Evolutionary conservation across 2,113 vertebrate species (phyloP).

Genomic region (Regulus satrapa): DNA sequence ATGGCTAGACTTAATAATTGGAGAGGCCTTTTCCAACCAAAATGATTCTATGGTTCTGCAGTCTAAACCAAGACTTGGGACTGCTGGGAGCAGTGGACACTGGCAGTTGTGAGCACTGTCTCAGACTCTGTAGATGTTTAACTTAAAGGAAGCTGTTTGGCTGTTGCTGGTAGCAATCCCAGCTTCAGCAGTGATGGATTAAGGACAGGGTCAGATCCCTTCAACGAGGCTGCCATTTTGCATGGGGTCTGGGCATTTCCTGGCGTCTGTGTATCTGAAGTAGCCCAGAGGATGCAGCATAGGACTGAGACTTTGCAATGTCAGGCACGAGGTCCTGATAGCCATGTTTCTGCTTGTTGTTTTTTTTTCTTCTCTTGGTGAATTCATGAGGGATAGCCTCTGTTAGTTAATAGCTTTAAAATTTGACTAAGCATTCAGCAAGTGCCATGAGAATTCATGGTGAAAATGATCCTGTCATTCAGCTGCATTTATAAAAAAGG

Average conservation of each 20-base stretch:
- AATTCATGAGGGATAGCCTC: not conserved
- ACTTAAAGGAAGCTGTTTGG: not conserved
- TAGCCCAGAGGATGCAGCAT: not conserved
- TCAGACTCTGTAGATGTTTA: not conserved
- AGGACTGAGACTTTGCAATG: not conserved
- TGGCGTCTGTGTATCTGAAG: not conserved
- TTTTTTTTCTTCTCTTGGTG: not conserved
- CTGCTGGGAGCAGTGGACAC: not conserved
- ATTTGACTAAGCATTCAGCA: not conserved
- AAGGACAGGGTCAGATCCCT: not conserved
- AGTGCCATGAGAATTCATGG: not conserved
- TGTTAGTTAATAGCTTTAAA: slow-evolving; percentile 11
- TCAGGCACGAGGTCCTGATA: not conserved
- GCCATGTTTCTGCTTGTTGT: not conserved
- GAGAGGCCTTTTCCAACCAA: not conserved
- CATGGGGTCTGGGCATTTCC: not conserved
- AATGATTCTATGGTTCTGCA: not conserved
- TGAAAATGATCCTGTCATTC: not conserved
- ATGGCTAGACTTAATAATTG: not conserved
- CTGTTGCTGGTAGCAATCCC: not conserved
- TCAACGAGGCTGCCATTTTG: not conserved
- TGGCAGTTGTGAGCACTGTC: not conserved
- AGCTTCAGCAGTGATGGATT: not conserved
- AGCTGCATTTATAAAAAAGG: not conserved
- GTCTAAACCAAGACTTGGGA: not conserved